Conservation (phyloP, 64 coral and sea anemone species). For the Catalaphyllia jardinei region DNA sequence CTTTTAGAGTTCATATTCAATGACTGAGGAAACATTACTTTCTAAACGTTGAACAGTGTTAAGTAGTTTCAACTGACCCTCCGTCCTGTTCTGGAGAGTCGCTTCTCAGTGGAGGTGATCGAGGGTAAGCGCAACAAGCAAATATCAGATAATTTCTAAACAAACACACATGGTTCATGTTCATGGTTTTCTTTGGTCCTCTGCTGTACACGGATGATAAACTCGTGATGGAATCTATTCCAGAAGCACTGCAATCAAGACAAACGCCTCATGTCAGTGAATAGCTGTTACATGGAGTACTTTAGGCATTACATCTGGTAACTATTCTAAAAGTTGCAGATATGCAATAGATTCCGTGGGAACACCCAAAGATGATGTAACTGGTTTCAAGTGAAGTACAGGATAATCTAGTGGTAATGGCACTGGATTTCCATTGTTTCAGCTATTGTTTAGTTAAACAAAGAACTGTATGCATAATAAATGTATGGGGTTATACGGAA, state of each 20-base stretch:
- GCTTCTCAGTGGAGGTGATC: conserved; percentile 39
- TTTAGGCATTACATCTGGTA: too few relatives aligned
- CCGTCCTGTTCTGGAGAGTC: conserved; percentile 82
- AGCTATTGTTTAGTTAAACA: too few relatives aligned
- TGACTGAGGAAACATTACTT: neutral
- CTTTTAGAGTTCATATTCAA: too few relatives aligned
- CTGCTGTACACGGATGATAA: conserved; percentile 90
- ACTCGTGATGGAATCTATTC: conserved; percentile 98
- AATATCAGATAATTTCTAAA: conserved; percentile 95
- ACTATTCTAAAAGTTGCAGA: too few relatives aligned
- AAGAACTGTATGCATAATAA: too few relatives aligned
- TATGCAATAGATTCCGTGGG: too few relatives aligned
- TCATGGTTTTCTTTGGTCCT: conserved; percentile 87
- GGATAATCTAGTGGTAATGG: too few relatives aligned
- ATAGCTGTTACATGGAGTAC: neutral
- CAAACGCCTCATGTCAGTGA: neutral
- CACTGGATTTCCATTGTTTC: too few relatives aligned
- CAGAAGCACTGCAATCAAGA: conserved; percentile 72
- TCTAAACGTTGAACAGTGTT: neutral
- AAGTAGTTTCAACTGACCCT: conserved; percentile 48
- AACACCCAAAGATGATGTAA: neutral
- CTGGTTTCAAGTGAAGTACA: neutral
- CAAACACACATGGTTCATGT: conserved; percentile 77
- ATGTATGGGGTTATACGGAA: too few relatives aligned
- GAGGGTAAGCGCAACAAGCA: conserved; percentile 88